Conservation (phyloP, 1,140 invertebrate species). For the Anadara kagoshimensis region DNA sequence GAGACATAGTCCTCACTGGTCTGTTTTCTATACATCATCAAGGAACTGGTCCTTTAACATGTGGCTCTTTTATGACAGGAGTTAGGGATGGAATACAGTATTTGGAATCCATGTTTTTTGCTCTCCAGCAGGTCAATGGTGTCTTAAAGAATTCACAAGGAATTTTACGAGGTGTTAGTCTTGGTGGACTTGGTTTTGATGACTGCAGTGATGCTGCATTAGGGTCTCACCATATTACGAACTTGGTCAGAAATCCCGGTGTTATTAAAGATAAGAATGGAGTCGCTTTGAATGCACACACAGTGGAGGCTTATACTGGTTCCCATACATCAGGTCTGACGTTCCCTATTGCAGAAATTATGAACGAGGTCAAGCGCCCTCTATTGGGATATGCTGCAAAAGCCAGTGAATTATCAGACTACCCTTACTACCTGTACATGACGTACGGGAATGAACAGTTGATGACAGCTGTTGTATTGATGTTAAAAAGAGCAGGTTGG, state of each 20-base stretch:
- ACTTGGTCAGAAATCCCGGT: constrained; percentile 49
- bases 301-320: constrained; percentile 62
- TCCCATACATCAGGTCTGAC: constrained; percentile 38
- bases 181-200: constrained; percentile 76
- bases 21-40: constrained; percentile 60
- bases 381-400: constrained; percentile 85
- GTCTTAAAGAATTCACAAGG: constrained; percentile 52
- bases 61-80: constrained; percentile 44
- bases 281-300: constrained; percentile 51
- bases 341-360: constrained; percentile 57
- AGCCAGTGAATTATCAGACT: constrained; percentile 24
- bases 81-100: constrained; percentile 76
- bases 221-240: constrained; percentile 43
- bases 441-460: constrained; percentile 59
- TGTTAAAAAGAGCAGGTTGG: constrained; percentile 60
- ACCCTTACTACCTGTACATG: constrained; percentile 57
- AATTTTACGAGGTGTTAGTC: constrained; percentile 77
- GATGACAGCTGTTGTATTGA: constrained; percentile 80
- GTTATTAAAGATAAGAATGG: constrained; percentile 49
- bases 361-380: constrained; percentile 80
- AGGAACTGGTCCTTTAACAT: constrained; percentile 47
- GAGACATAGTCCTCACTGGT: constrained; percentile 65
- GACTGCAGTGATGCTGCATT: constrained; percentile 57
- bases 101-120: constrained; percentile 88
- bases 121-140: constrained; percentile 82